Conservation (phyloP, 2,888 invertebrate species). For the Deilephila elpenor region DNA sequence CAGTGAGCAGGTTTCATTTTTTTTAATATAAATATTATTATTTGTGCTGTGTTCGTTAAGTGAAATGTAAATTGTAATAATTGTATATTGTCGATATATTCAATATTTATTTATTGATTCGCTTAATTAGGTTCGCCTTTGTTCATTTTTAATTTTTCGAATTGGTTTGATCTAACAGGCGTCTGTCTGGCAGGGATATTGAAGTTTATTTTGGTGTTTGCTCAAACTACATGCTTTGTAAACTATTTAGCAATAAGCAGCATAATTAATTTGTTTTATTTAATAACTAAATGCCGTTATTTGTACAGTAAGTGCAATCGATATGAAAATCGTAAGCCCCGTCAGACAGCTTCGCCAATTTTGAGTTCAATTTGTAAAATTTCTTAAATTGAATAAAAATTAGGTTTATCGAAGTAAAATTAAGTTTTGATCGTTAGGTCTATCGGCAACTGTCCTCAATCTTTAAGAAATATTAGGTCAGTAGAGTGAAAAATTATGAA, state of each 20-base stretch:
- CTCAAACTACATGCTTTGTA: conserved; percentile 66
- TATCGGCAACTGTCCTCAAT: conserved; percentile 67
- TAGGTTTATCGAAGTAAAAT: conserved; percentile 66
- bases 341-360: conserved; percentile 71
- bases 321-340: conserved; percentile 54
- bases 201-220: conserved; percentile 64
- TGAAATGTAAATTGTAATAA: conserved; percentile 82
- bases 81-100: conserved; percentile 82
- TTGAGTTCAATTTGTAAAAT: conserved; percentile 69
- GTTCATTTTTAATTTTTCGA: conserved; percentile 56
- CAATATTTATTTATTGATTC: conserved; percentile 84
- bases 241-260: conserved; percentile 25
- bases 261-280: conserved; percentile 17
- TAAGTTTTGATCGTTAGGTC: conserved; percentile 74
- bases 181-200: conserved; percentile 38
- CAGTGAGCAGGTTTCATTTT: conserved; percentile 75
- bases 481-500: conserved; percentile 65
- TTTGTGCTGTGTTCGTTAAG: conserved; percentile 84
- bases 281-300: background rate
- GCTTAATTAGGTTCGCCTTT: conserved; percentile 75
- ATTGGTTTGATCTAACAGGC: conserved; percentile 60
- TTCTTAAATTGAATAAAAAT: conserved; percentile 56
- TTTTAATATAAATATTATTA: conserved; percentile 60
- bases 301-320: conserved; percentile 19
- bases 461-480: conserved; percentile 65